Base-by-base conservation (phyloP, 2,888 invertebrate genomes). In the Tigriopus californicus region DNA sequence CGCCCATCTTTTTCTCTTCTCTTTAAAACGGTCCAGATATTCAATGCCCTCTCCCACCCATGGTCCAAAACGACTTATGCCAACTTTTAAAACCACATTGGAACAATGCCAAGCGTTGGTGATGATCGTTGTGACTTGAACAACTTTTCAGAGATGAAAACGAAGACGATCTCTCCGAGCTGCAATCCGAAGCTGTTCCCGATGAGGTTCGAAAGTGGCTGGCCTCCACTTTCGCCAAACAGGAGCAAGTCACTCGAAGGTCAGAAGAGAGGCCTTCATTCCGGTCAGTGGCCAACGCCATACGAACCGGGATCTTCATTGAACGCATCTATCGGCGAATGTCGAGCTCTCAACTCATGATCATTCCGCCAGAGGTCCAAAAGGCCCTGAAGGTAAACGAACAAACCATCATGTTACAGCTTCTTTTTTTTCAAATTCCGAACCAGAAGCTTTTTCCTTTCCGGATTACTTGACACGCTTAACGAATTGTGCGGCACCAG, bases 131-230 rank as follows among this genome's bases (percentile, higher is more conserved):
- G 33, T 33, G 33, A 3, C 33, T 33, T 33, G 33, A 33, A 33
- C 33, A 33, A 33, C 33, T 51, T 51, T 51, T 40, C 20, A 54
- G 52, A 40, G 63, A 63, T 1, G 87, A 87, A 67, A 92, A 92
- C 72, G 92, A 92, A 71, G 94, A 94, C 72, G 94, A 94, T 72
- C 74, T 94, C 65, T 89, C 90, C 49, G 92, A 92, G 72, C 92
- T 94, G 60, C 90, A 92, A 68, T 91, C 92, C 59, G 92, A 94
- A 71, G 89, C 91, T 12, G 92, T 94, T 56, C 94, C 94, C 46
- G 89, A 85, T 62, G 94, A 94, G 72, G 94, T 94, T 48, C 80
- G 94, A 66, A 92, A 94, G 73, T 94, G 94, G 94, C 75, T 94
- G 71, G 91, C 92, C 61, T 85, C 91, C 62, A 94, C 94, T 51